Conservation (phyloP, 37 sponge, comb jelly and placozoan species). For the Oscarella lobularis region DNA sequence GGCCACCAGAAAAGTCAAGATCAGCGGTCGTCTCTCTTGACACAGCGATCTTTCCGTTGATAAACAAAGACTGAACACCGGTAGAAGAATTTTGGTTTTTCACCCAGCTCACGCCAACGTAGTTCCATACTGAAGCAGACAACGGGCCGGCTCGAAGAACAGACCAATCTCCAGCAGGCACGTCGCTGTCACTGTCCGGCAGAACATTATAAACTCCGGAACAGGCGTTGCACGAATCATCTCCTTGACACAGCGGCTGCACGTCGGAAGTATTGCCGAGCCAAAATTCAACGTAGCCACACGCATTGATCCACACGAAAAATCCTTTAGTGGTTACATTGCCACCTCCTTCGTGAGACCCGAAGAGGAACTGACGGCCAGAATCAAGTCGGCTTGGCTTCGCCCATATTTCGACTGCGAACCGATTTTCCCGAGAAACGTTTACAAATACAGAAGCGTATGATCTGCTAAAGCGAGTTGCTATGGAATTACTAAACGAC, state of each 20-base stretch:
- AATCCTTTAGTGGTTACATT: constrained; percentile 21
- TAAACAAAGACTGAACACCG: too few relatives aligned
- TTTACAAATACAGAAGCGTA: too few relatives aligned
- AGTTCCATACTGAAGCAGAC: too few relatives aligned
- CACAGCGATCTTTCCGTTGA: too few relatives aligned
- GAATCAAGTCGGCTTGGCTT: neutral
- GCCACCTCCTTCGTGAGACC: neutral
- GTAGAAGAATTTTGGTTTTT: too few relatives aligned
- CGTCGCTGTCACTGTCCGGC: neutral
- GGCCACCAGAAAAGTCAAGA: too few relatives aligned
- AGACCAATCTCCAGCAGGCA: constrained; percentile 55
- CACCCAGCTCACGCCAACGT: too few relatives aligned
- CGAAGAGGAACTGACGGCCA: neutral
- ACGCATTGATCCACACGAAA: constrained; percentile 47
- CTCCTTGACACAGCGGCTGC: constrained; percentile 29
- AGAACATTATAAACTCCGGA: constrained; percentile 25
- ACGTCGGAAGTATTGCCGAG: constrained; percentile 10
- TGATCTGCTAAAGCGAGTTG: too few relatives aligned
- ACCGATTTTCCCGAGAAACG: too few relatives aligned
- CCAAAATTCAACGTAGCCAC: constrained; percentile 63
- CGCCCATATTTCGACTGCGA: constrained; percentile 52
- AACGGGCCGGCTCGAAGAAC: too few relatives aligned
- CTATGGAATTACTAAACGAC: neutral
- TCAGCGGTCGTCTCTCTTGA: too few relatives aligned
- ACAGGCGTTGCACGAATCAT: constrained; percentile 49